Base-by-base conservation (phyloP, 2,888 invertebrate genomes). In the Helleia helle region DNA sequence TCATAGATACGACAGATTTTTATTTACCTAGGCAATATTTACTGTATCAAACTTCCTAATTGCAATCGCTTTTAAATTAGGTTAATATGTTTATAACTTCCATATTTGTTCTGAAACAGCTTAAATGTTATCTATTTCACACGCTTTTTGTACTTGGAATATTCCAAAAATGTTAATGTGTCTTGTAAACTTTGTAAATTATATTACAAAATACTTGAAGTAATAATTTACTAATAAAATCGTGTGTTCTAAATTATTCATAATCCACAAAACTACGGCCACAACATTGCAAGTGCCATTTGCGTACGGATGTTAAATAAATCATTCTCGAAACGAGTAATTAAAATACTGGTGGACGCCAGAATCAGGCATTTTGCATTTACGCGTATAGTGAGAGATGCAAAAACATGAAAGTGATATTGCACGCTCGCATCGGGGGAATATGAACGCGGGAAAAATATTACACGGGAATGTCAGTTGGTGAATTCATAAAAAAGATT, bases 241-340 rank as follows among this genome's bases (percentile, higher is more conserved):
- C 2, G 5, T 14, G 9, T 13, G 9, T 36, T 12, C 28, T 36
- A 29, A 37, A 41, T 37, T 26, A 26, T 34, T 22, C 25, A 30
- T 17, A 40, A 40, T 40, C 31, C 59, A 55, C 60, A 61, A 59
- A 57, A 60, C 56, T 52, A 55, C 50, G 50, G 54, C 52, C 52
- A 59, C 55, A 57, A 53, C 52, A 54, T 46, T 43, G 49, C 57
- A 54, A 62, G 63, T 62, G 65, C 59, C 67, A 62, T 64, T 65
- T 61, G 62, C 56, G 61, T 62, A 55, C 63, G 63, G 53, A 52
- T 56, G 56, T 59, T 62, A 61, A 60, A 77, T 84, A 81, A 84
- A 84, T 85, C 85, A 84, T 83, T 71, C 71, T 59, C 62, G 62
- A 76, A 80, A 76, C 76, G 69, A 81, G 79, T 85, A 83, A 84